A percentile compares a stretch with the other conserved stretches of the same genome.
Evolutionary conservation across 1,140 invertebrate genomes (phyloP).

Genomic region (Calephelis nemesis): DNA sequence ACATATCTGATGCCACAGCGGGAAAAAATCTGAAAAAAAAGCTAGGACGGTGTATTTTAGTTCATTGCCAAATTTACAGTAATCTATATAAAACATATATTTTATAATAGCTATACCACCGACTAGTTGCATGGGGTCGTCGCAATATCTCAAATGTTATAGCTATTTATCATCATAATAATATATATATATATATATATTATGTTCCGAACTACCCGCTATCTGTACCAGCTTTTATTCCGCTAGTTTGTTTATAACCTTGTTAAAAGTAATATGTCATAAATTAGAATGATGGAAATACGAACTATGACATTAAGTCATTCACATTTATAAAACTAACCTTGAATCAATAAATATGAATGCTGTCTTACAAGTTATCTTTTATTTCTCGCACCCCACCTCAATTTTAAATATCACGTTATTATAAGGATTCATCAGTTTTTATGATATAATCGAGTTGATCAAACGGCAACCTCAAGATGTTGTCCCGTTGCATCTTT

Average conservation of each 20-base stretch:
- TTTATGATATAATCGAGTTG: slow-evolving; percentile 5
- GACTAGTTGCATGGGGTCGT: no score
- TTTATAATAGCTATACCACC: no score
- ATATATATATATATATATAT: no score
- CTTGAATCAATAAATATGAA: slow-evolving; percentile 13
- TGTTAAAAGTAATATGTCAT: not conserved
- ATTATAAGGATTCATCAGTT: not conserved
- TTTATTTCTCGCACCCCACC: not conserved
- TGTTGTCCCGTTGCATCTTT: slow-evolving; percentile 17
- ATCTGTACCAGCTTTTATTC: not conserved
- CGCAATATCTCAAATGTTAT: no score
- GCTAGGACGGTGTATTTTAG: no score
- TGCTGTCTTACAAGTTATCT: not conserved
- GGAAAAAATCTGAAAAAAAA: no score
- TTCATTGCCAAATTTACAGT: no score
- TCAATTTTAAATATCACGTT: slow-evolving; percentile 15
- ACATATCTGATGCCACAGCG: no score
- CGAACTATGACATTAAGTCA: not conserved
- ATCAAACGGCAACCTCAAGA: slow-evolving; percentile 2
- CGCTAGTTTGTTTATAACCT: not conserved
- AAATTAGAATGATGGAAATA: not conserved
- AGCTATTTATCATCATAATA: no score
- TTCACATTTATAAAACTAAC: slow-evolving; percentile 2
- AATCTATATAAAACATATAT: no score
- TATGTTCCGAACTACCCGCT: no score